phyloP scores from a whole-genome alignment of 2,113 vertebrate species.

The Mionectes macconnelli region DNA sequence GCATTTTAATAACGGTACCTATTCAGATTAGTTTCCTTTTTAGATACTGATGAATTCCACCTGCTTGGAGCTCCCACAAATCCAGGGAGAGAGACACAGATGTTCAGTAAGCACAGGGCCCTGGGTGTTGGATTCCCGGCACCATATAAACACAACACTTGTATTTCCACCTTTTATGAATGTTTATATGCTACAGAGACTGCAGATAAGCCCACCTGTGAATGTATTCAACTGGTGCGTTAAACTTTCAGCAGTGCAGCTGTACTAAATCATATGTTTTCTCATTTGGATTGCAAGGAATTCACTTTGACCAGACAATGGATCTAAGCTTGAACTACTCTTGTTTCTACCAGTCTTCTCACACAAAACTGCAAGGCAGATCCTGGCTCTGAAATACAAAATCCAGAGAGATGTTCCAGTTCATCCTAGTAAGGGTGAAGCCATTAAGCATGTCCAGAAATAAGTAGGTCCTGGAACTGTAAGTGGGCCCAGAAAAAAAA shows the following conservation, averaged over 20 bases:
- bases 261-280: not conserved
- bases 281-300: not conserved
- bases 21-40: constrained; percentile 46
- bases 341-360: not conserved
- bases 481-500: not conserved
- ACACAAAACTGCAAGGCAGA: not conserved
- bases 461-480: not conserved
- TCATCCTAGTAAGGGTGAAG: not conserved
- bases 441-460: not conserved
- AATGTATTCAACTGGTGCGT: not conserved
- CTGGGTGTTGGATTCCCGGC: not conserved
- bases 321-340: not conserved
- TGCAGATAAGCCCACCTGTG: not conserved
- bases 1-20: constrained; percentile 41
- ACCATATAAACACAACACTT: not conserved
- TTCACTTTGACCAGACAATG: not conserved
- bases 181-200: not conserved
- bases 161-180: not conserved
- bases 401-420: not conserved
- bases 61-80: constrained; percentile 23
- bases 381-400: not conserved
- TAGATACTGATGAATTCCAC: constrained; percentile 19
- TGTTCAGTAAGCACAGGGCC: not conserved
- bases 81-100: not conserved
- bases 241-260: not conserved